phyloP scores from a whole-genome alignment of 2,888 invertebrate genomes.

The Ferdinandea cuprea region DNA sequence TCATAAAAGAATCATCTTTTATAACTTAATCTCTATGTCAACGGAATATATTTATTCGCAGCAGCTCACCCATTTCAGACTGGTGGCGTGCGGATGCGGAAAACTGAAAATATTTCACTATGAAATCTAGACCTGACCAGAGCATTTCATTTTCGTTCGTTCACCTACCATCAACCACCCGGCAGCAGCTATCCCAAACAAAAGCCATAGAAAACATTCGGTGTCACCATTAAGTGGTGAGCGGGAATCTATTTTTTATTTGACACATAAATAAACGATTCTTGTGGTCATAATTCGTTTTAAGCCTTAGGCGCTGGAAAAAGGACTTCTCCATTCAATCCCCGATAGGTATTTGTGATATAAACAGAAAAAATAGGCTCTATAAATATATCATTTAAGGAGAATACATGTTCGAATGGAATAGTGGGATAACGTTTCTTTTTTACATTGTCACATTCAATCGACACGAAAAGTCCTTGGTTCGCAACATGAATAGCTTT shows the following conservation, averaged over 20 bases:
- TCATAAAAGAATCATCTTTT: conserved; percentile 72
- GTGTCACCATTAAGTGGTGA: conserved; percentile 70
- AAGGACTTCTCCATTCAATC: conserved; percentile 34
- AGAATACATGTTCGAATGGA: conserved; percentile 48
- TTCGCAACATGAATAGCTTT: conserved; percentile 15
- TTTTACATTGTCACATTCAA: conserved; percentile 54
- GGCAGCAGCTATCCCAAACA: neutral
- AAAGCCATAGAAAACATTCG: conserved; percentile 60
- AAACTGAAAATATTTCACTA: conserved; percentile 31
- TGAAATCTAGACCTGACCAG: conserved; percentile 4
- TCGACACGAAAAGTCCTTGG: conserved; percentile 37
- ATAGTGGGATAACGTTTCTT: conserved; percentile 37
- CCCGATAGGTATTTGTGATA: neutral
- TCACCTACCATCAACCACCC: conserved; percentile 1
- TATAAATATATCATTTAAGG: conserved; percentile 56
- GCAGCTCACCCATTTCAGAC: conserved; percentile 26
- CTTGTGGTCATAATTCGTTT: conserved; percentile 69
- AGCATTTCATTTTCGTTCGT: neutral
- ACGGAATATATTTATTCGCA: conserved; percentile 62
- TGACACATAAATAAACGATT: conserved; percentile 70
- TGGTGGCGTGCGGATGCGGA: conserved; percentile 9
- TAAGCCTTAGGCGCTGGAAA: conserved; percentile 55
- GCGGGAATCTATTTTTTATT: conserved; percentile 70
- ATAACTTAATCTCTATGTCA: conserved; percentile 69
- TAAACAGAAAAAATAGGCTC: conserved; percentile 9